Percentiles rank a stretch among this genome's conserved stretches.
phyloP scores from a whole-genome alignment of 2,888 invertebrate genomes.

The Ormyrus thymus region DNA sequence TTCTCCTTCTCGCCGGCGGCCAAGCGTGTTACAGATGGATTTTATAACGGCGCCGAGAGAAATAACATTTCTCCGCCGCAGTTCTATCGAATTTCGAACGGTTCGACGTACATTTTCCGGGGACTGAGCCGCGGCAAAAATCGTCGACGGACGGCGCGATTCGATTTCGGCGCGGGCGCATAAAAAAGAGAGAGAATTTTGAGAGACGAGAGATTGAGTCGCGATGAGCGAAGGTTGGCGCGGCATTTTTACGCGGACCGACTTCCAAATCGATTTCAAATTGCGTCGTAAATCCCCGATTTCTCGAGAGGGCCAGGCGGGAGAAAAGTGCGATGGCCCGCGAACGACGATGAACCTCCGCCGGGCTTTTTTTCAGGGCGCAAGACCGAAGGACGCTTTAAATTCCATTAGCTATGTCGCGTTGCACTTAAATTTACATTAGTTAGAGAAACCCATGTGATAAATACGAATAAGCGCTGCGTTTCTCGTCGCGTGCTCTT shows the following conservation, averaged over 20 bases:
- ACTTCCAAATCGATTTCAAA: constrained; percentile 38
- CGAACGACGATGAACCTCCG: constrained; percentile 23
- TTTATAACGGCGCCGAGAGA: constrained; percentile 22
- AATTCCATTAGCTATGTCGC: constrained; percentile 7
- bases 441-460: not conserved
- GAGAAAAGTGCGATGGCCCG: constrained; percentile 34
- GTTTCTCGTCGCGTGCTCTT: no score
- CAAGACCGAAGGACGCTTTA: not conserved
- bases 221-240: not conserved
- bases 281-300: constrained; percentile 37
- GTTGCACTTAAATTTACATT: constrained; percentile 18
- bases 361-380: not conserved
- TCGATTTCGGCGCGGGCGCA: not conserved
- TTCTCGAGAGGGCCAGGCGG: not conserved
- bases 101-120: no score
- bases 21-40: constrained; percentile 14
- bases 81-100: constrained; percentile 11
- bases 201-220: constrained; percentile 29
- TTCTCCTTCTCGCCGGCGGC: not conserved
- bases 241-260: constrained; percentile 10
- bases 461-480: no score
- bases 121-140: no score
- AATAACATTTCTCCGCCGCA: not conserved
- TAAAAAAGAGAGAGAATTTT: not conserved
- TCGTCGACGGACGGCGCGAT: no score